A percentile compares a stretch with the other conserved stretches of the same genome.
Conservation (phyloP, 2,888 invertebrate species). For the Ornithoptera alexandrae region DNA sequence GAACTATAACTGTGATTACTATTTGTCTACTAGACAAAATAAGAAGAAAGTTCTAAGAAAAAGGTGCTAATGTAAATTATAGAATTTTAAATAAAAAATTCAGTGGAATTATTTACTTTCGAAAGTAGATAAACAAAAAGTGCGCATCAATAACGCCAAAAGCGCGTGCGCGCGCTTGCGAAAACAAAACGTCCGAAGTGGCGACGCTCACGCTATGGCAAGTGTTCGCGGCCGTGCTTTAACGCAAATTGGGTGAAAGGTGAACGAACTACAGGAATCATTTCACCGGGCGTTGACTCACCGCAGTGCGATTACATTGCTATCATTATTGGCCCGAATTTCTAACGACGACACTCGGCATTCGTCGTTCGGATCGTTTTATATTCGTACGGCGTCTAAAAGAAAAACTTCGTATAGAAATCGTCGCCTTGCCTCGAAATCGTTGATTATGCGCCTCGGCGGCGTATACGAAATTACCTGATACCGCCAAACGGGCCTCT, state of each 20-base stretch:
- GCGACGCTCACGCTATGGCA: constrained; percentile 39
- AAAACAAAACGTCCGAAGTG: constrained; percentile 37
- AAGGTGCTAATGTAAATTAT: too few species aligned
- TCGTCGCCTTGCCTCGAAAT: constrained; percentile 33
- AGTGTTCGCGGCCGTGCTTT: constrained; percentile 51
- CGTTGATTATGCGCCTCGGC: constrained; percentile 27
- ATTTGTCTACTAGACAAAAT: too few species aligned
- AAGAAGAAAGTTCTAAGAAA: too few species aligned
- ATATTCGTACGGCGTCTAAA: constrained; percentile 39
- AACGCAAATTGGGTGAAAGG: constrained; percentile 73
- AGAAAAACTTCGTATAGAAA: constrained; percentile 40
- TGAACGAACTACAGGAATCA: constrained; percentile 57
- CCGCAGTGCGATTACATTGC: constrained; percentile 54
- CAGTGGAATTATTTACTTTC: constrained; percentile 6
- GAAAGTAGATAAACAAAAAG: constrained; percentile 20
- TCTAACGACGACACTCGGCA: constrained; percentile 50
- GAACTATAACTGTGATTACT: background rate
- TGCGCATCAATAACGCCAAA: constrained; percentile 22
- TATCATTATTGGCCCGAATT: constrained; percentile 65
- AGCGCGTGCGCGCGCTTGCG: constrained; percentile 37
- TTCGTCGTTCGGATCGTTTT: constrained; percentile 38
- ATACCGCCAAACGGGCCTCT: constrained; percentile 19
- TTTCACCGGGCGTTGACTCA: constrained; percentile 68
- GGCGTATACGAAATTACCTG: constrained; percentile 28
- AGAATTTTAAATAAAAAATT: background rate